Evolutionary conservation across 2,113 vertebrate species (phyloP), one percentile per base, ranked within the genome.

Genomic region (Calyptomena viridis): DNA sequence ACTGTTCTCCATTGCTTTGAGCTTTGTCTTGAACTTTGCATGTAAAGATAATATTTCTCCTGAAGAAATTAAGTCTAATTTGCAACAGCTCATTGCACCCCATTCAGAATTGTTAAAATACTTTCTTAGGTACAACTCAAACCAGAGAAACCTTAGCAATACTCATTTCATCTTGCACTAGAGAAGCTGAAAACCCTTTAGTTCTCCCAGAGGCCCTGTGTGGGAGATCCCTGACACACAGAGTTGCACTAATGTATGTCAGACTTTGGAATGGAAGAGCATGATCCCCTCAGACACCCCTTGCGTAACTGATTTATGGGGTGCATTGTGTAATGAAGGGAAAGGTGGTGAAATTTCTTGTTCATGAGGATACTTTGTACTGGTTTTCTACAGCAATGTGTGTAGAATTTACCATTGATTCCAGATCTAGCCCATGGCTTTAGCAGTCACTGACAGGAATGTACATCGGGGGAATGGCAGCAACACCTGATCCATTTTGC

Each of bases 251-350:
- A 20, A 8, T 11, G 21, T 46, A 1, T 55, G 12, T 75, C 47
- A 68, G 55, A 30, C 58, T 76, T 75, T 23, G 76, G 50, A 93
- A 77, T 0, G 18, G 55, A 80, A 2, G 28, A 58, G 33, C 0
- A 84, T 95, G 15, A 73, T 76, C 53, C 62, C 49, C 77, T 91
- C 66, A 73, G 66, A 23, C 14, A 27, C 21, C 4, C 1, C 71
- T 91, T 92, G 27, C 17, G 31, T 89, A 96, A 84, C 11, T 39
- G 67, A 58, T 5, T 30, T 16, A 5, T 79, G 56, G 33, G 71
- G 55, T 24, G n/a, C 56, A 9, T 94, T 95, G 85, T 53, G 80
- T 91, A 97, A 97, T 16, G 31, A 14, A 79, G 72, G 64, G 27
- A 67, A 86, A 96, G 84, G 83, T 88, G 33, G 19, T 59, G 50